A percentile compares a stretch with the other conserved stretches of the same genome.
Evolutionary conservation across 1,140 invertebrate genomes (phyloP).

Genomic region (Trichoplusia ni): DNA sequence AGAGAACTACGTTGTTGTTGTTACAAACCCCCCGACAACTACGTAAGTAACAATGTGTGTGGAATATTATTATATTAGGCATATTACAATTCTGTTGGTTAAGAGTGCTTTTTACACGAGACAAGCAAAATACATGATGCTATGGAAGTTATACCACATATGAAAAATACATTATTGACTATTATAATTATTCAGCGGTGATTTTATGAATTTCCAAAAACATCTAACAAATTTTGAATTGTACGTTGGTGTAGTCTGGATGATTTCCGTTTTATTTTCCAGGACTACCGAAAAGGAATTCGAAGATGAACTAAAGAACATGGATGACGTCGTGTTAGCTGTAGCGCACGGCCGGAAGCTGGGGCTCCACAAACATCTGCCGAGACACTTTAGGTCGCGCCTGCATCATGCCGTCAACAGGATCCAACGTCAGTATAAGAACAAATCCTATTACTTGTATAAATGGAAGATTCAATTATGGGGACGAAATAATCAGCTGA

Average conservation of each 20-base stretch:
- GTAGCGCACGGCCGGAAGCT: constrained; percentile 64
- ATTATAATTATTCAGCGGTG: too few species aligned
- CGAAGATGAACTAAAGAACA: constrained; percentile 51
- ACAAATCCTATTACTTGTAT: too few species aligned
- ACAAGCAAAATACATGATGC: too few species aligned
- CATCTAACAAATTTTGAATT: too few species aligned
- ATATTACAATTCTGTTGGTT: too few species aligned
- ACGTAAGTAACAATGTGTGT: constrained; percentile 55
- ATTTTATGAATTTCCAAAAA: too few species aligned
- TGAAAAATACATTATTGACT: too few species aligned
- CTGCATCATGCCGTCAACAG: constrained; percentile 72
- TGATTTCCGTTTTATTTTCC: background rate
- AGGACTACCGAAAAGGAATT: constrained; percentile 58
- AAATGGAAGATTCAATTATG: too few species aligned
- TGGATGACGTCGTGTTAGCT: constrained; percentile 71
- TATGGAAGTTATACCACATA: too few species aligned
- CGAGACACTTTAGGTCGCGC: constrained; percentile 68
- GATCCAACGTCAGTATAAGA: constrained; percentile 61
- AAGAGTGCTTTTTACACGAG: too few species aligned
- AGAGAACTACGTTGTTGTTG: constrained; percentile 65
- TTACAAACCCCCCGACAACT: constrained; percentile 52
- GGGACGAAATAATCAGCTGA: too few species aligned
- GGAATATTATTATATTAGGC: too few species aligned
- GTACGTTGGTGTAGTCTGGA: background rate
- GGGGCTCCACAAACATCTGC: constrained; percentile 62